Percentiles rank a stretch among this genome's conserved stretches.
These are phyloP conservation scores for sheep (Ovis aries) DNA, from an alignment of 2,113 vertebrate genomes.

Conservation along the genomic window ARS-UI_Ramb_v3.0 NC_056054.1:147235001-147235500, in stretches of 20 bases:
- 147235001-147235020: constrained; percentile 15
- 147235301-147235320: constrained; percentile 15
- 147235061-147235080: not conserved
- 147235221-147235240: not conserved
- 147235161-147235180: constrained; percentile 33
- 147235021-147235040: constrained; percentile 11
- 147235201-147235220: not conserved
- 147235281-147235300: constrained; percentile 7
- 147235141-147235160: constrained; percentile 21
- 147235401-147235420: constrained; percentile 29
- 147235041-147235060: constrained; percentile 39
- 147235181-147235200: constrained; percentile 29
- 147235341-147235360: not conserved
- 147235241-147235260: constrained; percentile 6
- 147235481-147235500: constrained; percentile 1
- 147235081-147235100: not conserved
- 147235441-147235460: constrained; percentile 48
- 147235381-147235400: not conserved
- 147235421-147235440: constrained; percentile 52
- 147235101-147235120: not conserved
- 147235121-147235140: not conserved
- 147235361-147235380: constrained; percentile 46
- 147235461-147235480: constrained; percentile 67
- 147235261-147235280: not conserved
- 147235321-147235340: constrained; percentile 40